Percentiles rank a stretch among this genome's conserved stretches.
These are phyloP conservation scores for Geophilus truncorum DNA, from an alignment of 2,888 invertebrate species.

Conservation along the genomic window DNA sequence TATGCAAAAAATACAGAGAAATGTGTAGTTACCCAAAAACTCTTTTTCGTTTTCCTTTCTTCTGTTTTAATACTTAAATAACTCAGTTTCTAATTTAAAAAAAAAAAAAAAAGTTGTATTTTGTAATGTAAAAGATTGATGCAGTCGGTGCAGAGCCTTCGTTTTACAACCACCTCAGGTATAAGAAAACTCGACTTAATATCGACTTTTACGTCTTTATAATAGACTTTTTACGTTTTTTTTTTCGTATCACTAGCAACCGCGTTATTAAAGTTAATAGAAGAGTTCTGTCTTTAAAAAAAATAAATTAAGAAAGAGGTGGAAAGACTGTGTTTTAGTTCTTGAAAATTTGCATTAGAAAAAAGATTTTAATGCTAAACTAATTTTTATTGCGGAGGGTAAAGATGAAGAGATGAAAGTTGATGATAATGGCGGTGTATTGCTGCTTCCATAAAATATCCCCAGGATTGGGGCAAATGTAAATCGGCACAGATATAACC, in stretches of 20 bases:
- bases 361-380: too few relatives aligned
- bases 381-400: too few relatives aligned
- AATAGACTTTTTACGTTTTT: neutral
- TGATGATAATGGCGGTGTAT: too few relatives aligned
- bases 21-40: neutral
- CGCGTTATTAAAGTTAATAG: neutral
- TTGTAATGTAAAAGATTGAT: neutral
- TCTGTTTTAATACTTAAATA: neutral
- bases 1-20: neutral
- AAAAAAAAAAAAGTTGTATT: neutral
- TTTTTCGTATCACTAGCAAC: neutral
- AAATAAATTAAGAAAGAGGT: neutral
- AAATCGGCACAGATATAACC: too few relatives aligned
- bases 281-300: neutral
- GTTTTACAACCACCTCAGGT: neutral
- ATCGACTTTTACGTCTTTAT: conserved; percentile 1
- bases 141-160: neutral
- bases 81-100: neutral
- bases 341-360: too few relatives aligned
- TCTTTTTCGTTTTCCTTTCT: neutral
- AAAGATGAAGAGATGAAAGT: too few relatives aligned
- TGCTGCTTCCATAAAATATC: too few relatives aligned
- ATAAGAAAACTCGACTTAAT: neutral
- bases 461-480: too few relatives aligned
- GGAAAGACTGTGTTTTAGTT: neutral